Percentiles rank a stretch among this genome's conserved stretches.
phyloP scores from a whole-genome alignment of 2,113 vertebrate genomes.

The Atrichornis clamosus region DNA sequence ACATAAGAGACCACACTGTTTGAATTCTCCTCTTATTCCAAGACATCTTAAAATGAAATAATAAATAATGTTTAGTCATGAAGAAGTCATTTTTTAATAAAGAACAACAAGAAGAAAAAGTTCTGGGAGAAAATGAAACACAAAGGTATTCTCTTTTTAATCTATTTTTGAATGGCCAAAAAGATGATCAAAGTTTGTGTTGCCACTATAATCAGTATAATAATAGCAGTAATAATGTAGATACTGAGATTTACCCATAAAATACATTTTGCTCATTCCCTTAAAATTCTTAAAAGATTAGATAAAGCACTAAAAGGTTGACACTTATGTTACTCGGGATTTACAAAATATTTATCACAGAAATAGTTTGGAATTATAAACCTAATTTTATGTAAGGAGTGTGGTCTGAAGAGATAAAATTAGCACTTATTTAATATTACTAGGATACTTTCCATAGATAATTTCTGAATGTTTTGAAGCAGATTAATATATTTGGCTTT shows the following conservation, averaged over 20 bases:
- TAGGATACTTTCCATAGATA: background rate
- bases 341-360: background rate
- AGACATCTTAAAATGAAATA: background rate
- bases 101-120: fast-evolving
- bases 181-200: background rate
- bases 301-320: background rate
- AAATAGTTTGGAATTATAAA: background rate
- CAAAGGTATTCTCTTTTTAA: background rate
- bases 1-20: background rate
- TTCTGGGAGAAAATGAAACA: background rate
- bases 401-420: background rate
- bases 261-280: background rate
- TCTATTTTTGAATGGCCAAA: background rate
- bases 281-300: background rate
- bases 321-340: background rate
- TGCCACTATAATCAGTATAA: background rate
- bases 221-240: background rate
- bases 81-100: background rate
- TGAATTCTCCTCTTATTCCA: background rate
- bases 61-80: background rate
- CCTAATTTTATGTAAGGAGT: background rate
- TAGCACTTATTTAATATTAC: background rate
- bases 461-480: background rate
- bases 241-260: background rate
- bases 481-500: background rate